A percentile compares a stretch with the other conserved stretches of the same genome.
Conservation (phyloP, 2,113 vertebrate species). For the Otocyon megalotis region DNA sequence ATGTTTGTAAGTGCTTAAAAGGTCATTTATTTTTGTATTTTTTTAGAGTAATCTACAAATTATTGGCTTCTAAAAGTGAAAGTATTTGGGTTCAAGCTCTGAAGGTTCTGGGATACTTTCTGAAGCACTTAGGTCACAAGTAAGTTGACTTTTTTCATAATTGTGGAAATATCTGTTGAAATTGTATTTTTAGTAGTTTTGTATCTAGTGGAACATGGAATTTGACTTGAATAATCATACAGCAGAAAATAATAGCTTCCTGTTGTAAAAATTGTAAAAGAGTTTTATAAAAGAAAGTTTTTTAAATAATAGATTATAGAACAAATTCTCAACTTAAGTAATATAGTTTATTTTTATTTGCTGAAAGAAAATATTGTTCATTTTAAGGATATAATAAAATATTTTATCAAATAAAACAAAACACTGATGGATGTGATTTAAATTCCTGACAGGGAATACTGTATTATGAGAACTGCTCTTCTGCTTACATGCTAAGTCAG, state of each 20-base stretch:
- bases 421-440: background rate
- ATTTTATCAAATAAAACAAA: constrained; percentile 16
- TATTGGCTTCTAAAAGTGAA: constrained; percentile 97
- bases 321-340: background rate
- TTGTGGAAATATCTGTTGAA: constrained; percentile 25
- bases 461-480: background rate
- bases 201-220: background rate
- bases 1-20: background rate
- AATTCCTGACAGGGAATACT: background rate
- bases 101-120: constrained; percentile 97
- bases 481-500: background rate
- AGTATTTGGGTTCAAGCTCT: constrained; percentile 97
- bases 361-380: background rate
- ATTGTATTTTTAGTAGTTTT: constrained; percentile 25
- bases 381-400: constrained; percentile 1
- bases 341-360: background rate
- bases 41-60: constrained; percentile 96
- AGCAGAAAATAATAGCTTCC: constrained; percentile 32
- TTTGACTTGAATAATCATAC: background rate
- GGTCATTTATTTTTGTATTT: constrained; percentile 56
- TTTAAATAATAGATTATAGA: background rate
- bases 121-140: constrained; percentile 99
- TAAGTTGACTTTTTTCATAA: constrained; percentile 87
- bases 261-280: background rate
- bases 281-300: background rate